Percentiles rank a stretch among this genome's conserved stretches.
Conservation (phyloP, 2,888 invertebrate genomes). For the Caenorhabditis panamensis region DNA sequence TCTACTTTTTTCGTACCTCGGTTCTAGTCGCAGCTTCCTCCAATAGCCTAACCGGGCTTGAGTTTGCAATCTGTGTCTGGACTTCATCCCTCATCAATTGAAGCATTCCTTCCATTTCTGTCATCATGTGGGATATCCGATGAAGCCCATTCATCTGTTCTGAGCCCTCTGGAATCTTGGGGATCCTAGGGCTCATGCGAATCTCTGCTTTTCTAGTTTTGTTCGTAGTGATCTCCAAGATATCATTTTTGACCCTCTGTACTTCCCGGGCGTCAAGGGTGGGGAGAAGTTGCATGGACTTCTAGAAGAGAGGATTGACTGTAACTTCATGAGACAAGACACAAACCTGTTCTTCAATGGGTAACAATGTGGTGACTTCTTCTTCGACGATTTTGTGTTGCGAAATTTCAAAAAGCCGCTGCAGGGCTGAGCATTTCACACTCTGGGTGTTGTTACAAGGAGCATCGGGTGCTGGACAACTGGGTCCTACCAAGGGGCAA, state of each 20-base stretch:
- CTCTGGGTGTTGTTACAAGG: conserved; percentile 25
- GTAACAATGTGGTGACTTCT: conserved; percentile 24
- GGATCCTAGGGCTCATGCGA: conserved; percentile 48
- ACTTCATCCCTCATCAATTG: conserved; percentile 47
- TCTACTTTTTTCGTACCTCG: conserved; percentile 27
- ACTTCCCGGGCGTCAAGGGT: conserved; percentile 38
- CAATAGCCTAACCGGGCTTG: conserved; percentile 19
- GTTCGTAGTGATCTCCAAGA: conserved; percentile 37
- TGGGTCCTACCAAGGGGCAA: conserved; percentile 63
- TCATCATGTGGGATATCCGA: conserved; percentile 45
- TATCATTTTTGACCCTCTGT: conserved; percentile 39
- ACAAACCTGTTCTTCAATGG: conserved; percentile 31
- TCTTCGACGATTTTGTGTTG: conserved; percentile 21
- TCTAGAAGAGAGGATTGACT: conserved; percentile 8
- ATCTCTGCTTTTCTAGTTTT: conserved; percentile 48
- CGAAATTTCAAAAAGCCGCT: conserved; percentile 56
- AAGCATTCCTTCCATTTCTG: conserved; percentile 53
- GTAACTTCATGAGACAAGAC: neutral
- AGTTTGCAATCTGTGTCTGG: conserved; percentile 22
- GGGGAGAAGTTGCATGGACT: conserved; percentile 27
- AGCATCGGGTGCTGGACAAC: conserved; percentile 52
- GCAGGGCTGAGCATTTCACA: conserved; percentile 50
- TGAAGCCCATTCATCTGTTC: conserved; percentile 38
- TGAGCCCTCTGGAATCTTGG: neutral
- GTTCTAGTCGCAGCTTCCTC: conserved; percentile 41